Evolutionary conservation across 2,113 vertebrate species (phyloP).

Genomic region (Alaudala cheleensis): DNA sequence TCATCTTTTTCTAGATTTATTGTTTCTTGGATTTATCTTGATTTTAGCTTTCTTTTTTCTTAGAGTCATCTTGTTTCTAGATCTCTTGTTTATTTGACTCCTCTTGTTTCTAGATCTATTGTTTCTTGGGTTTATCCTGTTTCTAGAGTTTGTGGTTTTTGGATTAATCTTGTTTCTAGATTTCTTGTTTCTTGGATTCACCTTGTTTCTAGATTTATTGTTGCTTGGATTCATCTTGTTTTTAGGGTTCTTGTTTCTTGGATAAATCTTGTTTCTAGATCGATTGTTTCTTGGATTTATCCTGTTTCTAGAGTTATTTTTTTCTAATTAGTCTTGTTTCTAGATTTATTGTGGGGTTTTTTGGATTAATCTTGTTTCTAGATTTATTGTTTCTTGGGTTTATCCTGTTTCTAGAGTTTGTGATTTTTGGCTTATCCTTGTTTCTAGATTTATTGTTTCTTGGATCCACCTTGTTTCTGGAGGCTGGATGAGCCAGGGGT

Average conservation of each 20-base stretch:
- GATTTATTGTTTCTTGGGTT: neutral
- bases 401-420: neutral
- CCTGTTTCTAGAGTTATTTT: neutral
- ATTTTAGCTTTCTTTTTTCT: too few species aligned
- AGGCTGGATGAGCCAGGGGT: neutral
- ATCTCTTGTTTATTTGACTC: fast-evolving
- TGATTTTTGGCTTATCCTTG: neutral
- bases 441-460: too few species aligned
- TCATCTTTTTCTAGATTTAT: neutral
- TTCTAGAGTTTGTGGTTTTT: too few species aligned
- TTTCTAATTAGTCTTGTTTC: too few species aligned
- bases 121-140: neutral
- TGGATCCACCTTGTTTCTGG: neutral
- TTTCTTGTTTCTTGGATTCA: fast-evolving
- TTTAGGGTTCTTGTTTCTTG: neutral
- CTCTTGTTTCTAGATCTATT: too few species aligned
- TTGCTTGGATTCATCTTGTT: neutral
- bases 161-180: neutral
- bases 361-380: neutral
- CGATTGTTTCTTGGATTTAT: neutral
- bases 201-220: too few species aligned
- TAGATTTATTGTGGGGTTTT: neutral
- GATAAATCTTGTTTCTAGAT: neutral
- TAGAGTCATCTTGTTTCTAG: neutral
- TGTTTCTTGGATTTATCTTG: neutral